Base-by-base conservation (phyloP, 2,113 vertebrate genomes). In the Varanus komodoensis region DNA sequence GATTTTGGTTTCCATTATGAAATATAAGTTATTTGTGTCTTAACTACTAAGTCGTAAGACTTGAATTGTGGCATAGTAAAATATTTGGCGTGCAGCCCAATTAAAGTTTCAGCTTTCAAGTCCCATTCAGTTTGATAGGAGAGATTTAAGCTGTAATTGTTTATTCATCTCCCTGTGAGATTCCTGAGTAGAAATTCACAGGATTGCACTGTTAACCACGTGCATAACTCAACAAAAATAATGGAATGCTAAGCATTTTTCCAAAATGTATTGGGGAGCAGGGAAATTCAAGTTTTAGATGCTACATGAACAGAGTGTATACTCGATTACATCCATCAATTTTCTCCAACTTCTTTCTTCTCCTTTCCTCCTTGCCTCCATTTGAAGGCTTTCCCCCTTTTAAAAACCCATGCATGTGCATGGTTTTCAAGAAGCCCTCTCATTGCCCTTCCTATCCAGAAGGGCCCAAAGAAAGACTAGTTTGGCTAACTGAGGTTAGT, bases 1-100 rank as follows among this genome's bases (percentile, higher is more conserved):
- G 9, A 3, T 88, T 87, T 90, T 71, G 32, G 82, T 90, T 91
- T 91, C 80, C 14, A 44, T 79, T 81, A 17, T 64, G 6, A 52
- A 79, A 48, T 23, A 71, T 32, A 86, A 23, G 91, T 85, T 4
- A 0, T 78, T 64, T 64, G 15, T 19, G 21, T 64, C 61, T 44
- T 23, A 90, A 11, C 52, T 67, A 89, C 87, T n/a, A 88, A 84
- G 86, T 91, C 79, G 11, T 77, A 0, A n/a, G 48, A 57, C 19
- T 89, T 87, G 48, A 2, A 68, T 79, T 71, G 68, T 2, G 29
- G 83, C 19, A 7, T 34, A 69, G 6, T 3, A 0, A 89, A 80
- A 87, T 50, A 89, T 25, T 7, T 44, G 21, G 74, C 5, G 75
- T 6, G 48, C 19, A 48, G 34, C 21, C 21, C 38, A 78, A n/a